Base-by-base conservation (phyloP, 1,140 invertebrate genomes). In the Drosophila malerkotliana region DNA sequence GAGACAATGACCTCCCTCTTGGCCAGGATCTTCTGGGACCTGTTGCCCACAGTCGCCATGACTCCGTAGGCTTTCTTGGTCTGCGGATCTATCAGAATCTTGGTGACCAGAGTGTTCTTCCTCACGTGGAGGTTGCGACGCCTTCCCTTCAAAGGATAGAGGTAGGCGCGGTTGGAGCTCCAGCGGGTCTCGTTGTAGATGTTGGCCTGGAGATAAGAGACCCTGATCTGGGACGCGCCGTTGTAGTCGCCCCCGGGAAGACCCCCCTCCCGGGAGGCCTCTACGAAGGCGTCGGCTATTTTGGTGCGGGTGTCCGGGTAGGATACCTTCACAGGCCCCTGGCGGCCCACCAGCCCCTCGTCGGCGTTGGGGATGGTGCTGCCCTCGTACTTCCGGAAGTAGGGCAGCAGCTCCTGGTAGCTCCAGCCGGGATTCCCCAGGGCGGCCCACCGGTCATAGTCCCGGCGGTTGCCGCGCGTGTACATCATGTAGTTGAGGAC, bases 401-500 rank as follows among this genome's bases (percentile, higher is more conserved):
- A 97, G 0, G 95, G 95, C 3, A 97, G 79, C 0, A 97, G 93
- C 4, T 96, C 94, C 1, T 95, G 92, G 92, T 95, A 98, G 3
- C 95, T 94, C 98, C 97, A 98, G 0, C 95, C 96, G 0, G 91
- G 72, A 64, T 97, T 97, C 0, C 97, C 97, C 80, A 96, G 88
- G 1, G 82, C 75, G 4, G 94, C 93, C 97, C 97, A 98, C 14
- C 94, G 92, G 82, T 98, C 95, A 79, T 96, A 98, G 85, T 98
- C 96, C 10, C 81, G 77, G 3, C 94, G 92, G 81, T 95, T 92
- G 4, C 97, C 96, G 72, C 97, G 28, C 0, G 97, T 96, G 74
- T 97, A 97, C 41, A 98, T 96, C 97, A 98, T 97, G 68, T 97
- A 97, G 85, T 98, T 98, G 0, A 98, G 91, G 0, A 96, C 96